phyloP scores from a whole-genome alignment of 2,113 vertebrate genomes.

The Eulacestoma nigropectus region DNA sequence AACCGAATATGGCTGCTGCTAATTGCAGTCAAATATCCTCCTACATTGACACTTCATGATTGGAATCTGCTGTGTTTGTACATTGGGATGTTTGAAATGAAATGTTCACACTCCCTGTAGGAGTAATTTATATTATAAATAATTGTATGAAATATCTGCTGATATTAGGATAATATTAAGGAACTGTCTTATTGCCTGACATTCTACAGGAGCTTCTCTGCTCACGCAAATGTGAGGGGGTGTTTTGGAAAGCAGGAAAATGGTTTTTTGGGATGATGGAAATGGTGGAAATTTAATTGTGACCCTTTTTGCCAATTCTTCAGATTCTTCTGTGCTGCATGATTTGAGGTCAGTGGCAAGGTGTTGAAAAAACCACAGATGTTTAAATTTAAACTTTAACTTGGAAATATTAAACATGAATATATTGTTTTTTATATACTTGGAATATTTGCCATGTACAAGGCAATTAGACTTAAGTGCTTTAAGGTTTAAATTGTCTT shows the following conservation, averaged over 20 bases:
- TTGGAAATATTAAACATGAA: background rate
- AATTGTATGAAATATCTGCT: background rate
- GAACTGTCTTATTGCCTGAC: background rate
- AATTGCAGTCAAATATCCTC: conserved; percentile 1
- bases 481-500: background rate
- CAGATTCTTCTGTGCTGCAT: background rate
- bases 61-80: background rate
- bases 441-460: background rate
- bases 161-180: background rate
- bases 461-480: background rate
- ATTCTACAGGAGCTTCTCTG: background rate
- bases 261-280: no score
- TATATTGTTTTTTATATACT: accelerated
- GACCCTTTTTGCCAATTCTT: background rate
- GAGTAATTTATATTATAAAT: background rate
- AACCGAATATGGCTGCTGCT: background rate
- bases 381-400: background rate
- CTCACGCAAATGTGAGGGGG: background rate
- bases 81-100: background rate
- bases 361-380: background rate
- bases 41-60: background rate
- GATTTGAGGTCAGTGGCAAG: background rate
- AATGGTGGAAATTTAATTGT: background rate
- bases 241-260: background rate
- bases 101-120: background rate